Conservation (phyloP, 37 sponge, comb jelly and placozoan genomes). For the Eunapius fragilis region DNA sequence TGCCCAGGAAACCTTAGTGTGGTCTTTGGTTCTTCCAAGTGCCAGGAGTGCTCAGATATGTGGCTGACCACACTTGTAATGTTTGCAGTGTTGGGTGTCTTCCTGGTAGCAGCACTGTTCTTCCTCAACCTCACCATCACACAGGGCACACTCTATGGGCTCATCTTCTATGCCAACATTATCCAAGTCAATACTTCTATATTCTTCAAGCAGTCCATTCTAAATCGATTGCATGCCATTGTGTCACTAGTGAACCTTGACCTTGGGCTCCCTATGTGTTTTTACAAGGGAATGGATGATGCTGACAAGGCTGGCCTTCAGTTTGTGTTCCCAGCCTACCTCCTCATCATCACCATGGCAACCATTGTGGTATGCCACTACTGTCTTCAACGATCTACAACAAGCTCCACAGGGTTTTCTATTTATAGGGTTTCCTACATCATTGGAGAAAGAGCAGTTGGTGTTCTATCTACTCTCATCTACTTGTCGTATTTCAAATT, state of each 20-base stretch:
- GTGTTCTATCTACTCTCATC: conserved; percentile 48
- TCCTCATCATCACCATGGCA: conserved; percentile 27
- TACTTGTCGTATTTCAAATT: conserved; percentile 51
- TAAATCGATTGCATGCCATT: conserved; percentile 19
- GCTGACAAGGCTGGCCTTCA: conserved; percentile 40
- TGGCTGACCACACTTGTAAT: conserved; percentile 33
- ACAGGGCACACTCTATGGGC: conserved; percentile 48
- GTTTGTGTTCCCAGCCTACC: conserved; percentile 62
- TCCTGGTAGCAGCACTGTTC: conserved; percentile 40
- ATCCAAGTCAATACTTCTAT: conserved; percentile 29
- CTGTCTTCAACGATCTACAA: not conserved
- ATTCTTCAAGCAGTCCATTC: not conserved
- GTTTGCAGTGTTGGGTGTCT: conserved; percentile 32
- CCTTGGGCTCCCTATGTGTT: conserved; percentile 58
- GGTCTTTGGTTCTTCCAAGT: conserved; percentile 47
- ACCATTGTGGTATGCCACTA: conserved; percentile 26
- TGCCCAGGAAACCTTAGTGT: conserved; percentile 45
- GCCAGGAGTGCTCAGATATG: conserved; percentile 37
- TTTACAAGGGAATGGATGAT: conserved; percentile 69
- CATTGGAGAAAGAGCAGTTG: not conserved
- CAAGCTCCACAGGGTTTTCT: no score
- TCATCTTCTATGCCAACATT: conserved; percentile 69
- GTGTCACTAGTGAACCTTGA: conserved; percentile 56
- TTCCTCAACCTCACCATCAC: conserved; percentile 45
- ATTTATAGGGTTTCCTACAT: not conserved